phyloP scores from a whole-genome alignment of 2,113 vertebrate genomes.

The Buteo buteo region DNA sequence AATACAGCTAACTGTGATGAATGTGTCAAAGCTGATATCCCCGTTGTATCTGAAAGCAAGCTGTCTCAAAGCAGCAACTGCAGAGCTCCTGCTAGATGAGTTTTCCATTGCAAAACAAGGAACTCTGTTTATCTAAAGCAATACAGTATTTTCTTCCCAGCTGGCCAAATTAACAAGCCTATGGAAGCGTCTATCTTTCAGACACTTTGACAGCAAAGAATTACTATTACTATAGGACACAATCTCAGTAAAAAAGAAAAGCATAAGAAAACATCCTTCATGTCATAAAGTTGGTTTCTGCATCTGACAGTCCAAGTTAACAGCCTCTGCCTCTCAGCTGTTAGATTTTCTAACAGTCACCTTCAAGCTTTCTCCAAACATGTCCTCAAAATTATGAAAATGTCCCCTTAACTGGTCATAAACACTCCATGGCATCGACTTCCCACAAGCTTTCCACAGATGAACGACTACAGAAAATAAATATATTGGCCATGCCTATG shows the following conservation, averaged over 20 bases:
- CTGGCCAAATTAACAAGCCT: not conserved
- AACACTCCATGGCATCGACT: not conserved
- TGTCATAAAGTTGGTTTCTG: not conserved
- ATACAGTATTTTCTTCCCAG: not conserved
- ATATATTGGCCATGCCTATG: not conserved
- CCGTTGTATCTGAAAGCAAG: not conserved
- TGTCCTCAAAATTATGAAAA: not conserved
- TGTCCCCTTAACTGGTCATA: not conserved
- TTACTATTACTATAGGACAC: not conserved
- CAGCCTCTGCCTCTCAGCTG: not conserved
- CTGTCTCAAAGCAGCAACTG: not conserved
- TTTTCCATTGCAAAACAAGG: not conserved
- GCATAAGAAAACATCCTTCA: not conserved
- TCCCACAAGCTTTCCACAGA: not conserved
- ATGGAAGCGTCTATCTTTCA: not conserved
- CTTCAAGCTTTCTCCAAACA: not conserved
- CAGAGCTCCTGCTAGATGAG: not conserved
- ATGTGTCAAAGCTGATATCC: not conserved
- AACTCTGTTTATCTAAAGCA: not conserved
- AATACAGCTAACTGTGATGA: not conserved
- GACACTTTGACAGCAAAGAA: not conserved
- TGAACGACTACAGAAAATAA: not conserved
- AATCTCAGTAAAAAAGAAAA: not conserved
- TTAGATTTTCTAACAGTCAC: not conserved
- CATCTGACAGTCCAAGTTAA: not conserved